phyloP scores from a whole-genome alignment of 2,888 invertebrate species.

The Odontocolon sp. region DNA sequence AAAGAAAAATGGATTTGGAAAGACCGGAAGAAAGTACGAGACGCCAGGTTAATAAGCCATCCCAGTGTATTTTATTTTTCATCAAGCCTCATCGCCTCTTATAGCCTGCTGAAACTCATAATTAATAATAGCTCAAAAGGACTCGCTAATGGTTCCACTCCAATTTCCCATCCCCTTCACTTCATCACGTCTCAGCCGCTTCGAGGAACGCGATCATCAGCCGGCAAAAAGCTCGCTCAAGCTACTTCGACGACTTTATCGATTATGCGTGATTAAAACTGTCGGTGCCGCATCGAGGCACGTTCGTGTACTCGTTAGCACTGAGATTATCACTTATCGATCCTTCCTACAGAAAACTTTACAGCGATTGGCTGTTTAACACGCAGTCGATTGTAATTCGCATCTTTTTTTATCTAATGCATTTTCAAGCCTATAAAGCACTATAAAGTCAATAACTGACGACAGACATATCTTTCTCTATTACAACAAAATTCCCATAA shows the following conservation, averaged over 20 bases:
- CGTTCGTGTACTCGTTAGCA: not conserved
- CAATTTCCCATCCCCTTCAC: constrained; percentile 19
- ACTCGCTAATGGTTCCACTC: constrained; percentile 29
- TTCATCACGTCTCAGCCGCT: constrained; percentile 14
- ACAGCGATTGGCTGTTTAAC: too few relatives aligned
- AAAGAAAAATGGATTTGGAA: constrained; percentile 31
- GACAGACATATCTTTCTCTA: too few relatives aligned
- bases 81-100: not conserved
- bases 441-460: too few relatives aligned
- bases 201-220: too few relatives aligned
- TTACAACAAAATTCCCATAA: too few relatives aligned
- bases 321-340: too few relatives aligned
- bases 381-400: too few relatives aligned
- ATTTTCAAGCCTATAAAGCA: too few relatives aligned
- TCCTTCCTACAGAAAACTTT: too few relatives aligned
- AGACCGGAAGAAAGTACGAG: not conserved
- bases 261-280: constrained; percentile 1
- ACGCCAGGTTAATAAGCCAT: constrained; percentile 30
- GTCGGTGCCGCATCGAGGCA: not conserved
- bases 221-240: too few relatives aligned
- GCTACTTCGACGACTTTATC: constrained; percentile 4
- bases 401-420: too few relatives aligned
- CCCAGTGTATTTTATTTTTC: constrained; percentile 27
- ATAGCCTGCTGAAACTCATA: constrained; percentile 6
- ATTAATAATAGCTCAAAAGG: constrained; percentile 33